Evolutionary conservation across 2,888 invertebrate genomes (phyloP).

Genomic region (Leucophenga montana): DNA sequence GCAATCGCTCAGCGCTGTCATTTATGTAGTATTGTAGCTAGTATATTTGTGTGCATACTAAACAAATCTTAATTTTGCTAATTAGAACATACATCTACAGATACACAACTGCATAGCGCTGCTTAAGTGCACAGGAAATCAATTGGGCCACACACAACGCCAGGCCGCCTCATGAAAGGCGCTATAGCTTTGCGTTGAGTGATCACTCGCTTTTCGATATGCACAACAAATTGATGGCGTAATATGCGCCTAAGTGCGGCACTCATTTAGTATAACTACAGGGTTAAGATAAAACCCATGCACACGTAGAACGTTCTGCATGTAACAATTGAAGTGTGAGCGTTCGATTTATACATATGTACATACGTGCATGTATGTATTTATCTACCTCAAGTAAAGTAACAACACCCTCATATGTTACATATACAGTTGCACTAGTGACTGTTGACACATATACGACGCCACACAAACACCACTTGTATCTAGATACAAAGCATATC

Average conservation of each 20-base stretch:
- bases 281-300: slow-evolving; percentile 17
- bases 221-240: slow-evolving; percentile 40
- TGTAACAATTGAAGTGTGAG: neutral
- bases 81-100: slow-evolving; percentile 14
- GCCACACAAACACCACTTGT: neutral
- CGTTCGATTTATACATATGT: neutral
- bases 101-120: neutral
- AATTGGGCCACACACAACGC: slow-evolving; percentile 3
- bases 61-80: slow-evolving; percentile 27
- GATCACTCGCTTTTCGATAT: slow-evolving; percentile 27
- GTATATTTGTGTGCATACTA: slow-evolving; percentile 2
- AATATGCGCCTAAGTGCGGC: slow-evolving; percentile 56
- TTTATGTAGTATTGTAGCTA: neutral
- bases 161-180: neutral
- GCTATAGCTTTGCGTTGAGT: slow-evolving; percentile 16
- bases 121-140: slow-evolving; percentile 1
- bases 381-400: too few species aligned
- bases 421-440: neutral
- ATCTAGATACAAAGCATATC: slow-evolving; percentile 13
- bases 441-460: slow-evolving; percentile 57
- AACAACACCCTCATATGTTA: slow-evolving; percentile 6
- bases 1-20: slow-evolving; percentile 3
- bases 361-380: neutral
- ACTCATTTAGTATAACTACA: neutral
- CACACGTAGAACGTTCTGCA: neutral